phyloP scores from a whole-genome alignment of 2,797 vertebrate genomes.

The Parambassis ranga region DNA sequence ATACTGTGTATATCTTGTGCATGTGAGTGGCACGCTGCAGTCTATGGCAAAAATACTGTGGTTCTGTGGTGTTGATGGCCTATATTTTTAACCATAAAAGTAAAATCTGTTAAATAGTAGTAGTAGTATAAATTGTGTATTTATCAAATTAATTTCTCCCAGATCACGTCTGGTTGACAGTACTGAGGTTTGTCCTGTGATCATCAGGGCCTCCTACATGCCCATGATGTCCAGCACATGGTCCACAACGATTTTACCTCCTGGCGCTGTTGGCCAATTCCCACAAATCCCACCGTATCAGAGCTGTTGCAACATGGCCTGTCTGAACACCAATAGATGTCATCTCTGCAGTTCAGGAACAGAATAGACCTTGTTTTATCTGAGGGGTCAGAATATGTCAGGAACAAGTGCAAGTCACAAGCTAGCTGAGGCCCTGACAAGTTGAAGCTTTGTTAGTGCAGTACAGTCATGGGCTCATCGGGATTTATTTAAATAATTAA shows the following conservation, averaged over 20 bases:
- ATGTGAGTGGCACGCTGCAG: too few relatives aligned
- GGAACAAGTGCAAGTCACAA: constrained; percentile 38
- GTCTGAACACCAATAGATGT: constrained; percentile 33
- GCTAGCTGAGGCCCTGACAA: not conserved
- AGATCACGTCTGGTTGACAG: not conserved
- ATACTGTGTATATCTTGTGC: too few relatives aligned
- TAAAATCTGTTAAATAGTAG: too few relatives aligned
- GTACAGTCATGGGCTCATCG: not conserved
- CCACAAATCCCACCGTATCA: constrained; percentile 1
- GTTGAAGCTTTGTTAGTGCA: not conserved
- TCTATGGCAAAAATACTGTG: too few relatives aligned
- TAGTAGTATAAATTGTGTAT: not conserved
- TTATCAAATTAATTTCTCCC: not conserved
- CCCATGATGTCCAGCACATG: constrained; percentile 26
- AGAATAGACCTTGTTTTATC: constrained; percentile 38
- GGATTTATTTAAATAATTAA: too few relatives aligned
- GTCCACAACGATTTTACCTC: not conserved
- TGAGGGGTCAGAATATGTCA: constrained; percentile 2
- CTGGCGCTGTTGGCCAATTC: constrained; percentile 6
- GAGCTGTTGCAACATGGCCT: constrained; percentile 16
- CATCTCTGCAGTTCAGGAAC: constrained; percentile 13
- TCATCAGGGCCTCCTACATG: constrained; percentile 4
- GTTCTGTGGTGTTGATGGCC: not conserved
- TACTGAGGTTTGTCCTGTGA: constrained; percentile 30
- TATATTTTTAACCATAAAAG: too few relatives aligned